These are phyloP conservation scores for Branchellion lobata DNA, from an alignment of 2,888 invertebrate genomes.

Conservation along the genomic window DNA sequence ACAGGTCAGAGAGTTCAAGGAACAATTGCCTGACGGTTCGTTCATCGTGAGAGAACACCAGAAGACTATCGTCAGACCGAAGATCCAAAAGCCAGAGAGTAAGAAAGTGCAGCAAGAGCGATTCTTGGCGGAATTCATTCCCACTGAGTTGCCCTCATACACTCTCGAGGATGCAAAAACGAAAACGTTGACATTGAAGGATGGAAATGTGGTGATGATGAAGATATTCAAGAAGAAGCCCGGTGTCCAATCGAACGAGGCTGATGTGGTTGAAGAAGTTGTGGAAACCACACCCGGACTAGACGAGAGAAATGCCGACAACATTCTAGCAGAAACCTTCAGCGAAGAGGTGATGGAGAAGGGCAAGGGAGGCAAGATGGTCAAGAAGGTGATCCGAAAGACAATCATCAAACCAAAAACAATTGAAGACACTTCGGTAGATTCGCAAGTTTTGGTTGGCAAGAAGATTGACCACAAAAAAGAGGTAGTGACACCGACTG, in stretches of 20 bases:
- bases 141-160: slow-evolving; percentile 14
- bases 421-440: not conserved
- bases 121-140: slow-evolving; percentile 13
- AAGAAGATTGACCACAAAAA: not conserved
- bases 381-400: not conserved
- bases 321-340: slow-evolving; percentile 21
- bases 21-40: slow-evolving; percentile 14
- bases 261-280: slow-evolving; percentile 28
- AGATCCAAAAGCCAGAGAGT: not conserved
- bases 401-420: slow-evolving; percentile 27
- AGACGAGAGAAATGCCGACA: slow-evolving; percentile 8
- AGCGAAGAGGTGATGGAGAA: not conserved
- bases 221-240: slow-evolving; percentile 13
- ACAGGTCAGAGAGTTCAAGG: slow-evolving; percentile 20
- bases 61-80: slow-evolving; percentile 5
- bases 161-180: not conserved
- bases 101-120: not conserved
- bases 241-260: not conserved
- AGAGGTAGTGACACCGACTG: too few relatives aligned
- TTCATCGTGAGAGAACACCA: not conserved
- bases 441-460: too few relatives aligned
- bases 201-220: slow-evolving; percentile 6
- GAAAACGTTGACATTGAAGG: not conserved
- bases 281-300: slow-evolving; percentile 12
- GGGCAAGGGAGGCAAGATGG: not conserved